Conservation (phyloP, 2,888 invertebrate species). For the Tuta absoluta region DNA sequence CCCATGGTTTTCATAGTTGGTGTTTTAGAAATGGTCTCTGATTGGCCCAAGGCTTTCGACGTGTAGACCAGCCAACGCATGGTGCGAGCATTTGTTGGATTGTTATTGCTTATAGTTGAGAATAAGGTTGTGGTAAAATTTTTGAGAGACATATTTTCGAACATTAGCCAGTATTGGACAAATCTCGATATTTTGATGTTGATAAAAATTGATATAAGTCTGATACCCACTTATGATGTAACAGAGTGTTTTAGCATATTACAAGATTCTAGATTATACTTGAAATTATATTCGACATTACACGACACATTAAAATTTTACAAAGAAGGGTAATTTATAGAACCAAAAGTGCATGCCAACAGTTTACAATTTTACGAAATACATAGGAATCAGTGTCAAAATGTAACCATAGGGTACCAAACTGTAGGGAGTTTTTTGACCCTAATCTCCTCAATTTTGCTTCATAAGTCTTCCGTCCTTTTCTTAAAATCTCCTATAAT, state of each 20-base stretch:
- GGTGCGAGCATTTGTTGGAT: constrained; percentile 62
- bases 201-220: constrained; percentile 61
- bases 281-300: constrained; percentile 9
- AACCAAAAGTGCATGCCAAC: constrained; percentile 43
- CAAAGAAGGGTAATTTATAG: constrained; percentile 27
- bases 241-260: constrained; percentile 36
- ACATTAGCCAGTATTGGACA: constrained; percentile 70
- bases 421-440: constrained; percentile 56
- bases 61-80: constrained; percentile 52
- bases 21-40: constrained; percentile 46
- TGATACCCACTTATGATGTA: constrained; percentile 62
- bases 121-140: constrained; percentile 78
- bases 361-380: constrained; percentile 46
- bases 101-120: constrained; percentile 74
- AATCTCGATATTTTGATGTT: constrained; percentile 70
- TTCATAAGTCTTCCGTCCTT: constrained; percentile 79
- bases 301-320: background rate
- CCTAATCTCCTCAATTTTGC: constrained; percentile 58
- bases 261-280: constrained; percentile 40
- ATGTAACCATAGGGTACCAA: constrained; percentile 75
- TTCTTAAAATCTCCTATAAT: constrained; percentile 50
- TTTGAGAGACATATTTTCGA: constrained; percentile 79
- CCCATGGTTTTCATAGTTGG: constrained; percentile 47
- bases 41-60: constrained; percentile 54
- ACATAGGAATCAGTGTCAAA: constrained; percentile 69